phyloP scores from a whole-genome alignment of 2,113 vertebrate species.

The Vulpes ferrilata region DNA sequence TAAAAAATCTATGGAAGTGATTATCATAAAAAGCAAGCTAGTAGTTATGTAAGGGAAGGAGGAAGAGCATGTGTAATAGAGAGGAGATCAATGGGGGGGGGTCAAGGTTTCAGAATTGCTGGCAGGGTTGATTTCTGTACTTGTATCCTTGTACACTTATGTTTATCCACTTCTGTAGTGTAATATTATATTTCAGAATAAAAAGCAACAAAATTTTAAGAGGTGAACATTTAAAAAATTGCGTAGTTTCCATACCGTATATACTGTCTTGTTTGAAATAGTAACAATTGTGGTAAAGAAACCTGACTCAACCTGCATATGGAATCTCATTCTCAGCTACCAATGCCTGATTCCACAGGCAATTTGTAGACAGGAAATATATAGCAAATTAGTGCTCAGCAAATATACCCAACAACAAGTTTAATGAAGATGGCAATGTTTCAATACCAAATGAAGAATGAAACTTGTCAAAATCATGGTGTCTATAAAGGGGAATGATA shows the following conservation, averaged over 20 bases:
- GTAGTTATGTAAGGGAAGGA: background rate
- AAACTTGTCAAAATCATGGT: slow-evolving; percentile 31
- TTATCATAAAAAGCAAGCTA: background rate
- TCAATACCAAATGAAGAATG: slow-evolving; percentile 54
- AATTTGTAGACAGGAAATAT: slow-evolving; percentile 76
- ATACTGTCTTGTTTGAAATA: slow-evolving; percentile 36
- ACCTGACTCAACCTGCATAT: slow-evolving; percentile 62
- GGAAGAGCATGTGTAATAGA: background rate
- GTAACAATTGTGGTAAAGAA: background rate
- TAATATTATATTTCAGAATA: slow-evolving; percentile 14
- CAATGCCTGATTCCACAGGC: slow-evolving; percentile 46
- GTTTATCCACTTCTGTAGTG: background rate
- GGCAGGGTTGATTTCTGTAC: background rate
- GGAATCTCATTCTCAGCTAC: slow-evolving; percentile 50
- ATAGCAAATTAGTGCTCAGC: slow-evolving; percentile 69
- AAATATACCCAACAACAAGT: slow-evolving; percentile 47
- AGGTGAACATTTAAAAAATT: background rate
- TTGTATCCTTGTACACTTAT: background rate
- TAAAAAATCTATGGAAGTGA: background rate
- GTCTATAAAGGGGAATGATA: slow-evolving; percentile 40
- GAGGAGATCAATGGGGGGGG: background rate
- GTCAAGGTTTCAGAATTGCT: background rate
- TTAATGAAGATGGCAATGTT: slow-evolving; percentile 69
- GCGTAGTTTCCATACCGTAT: background rate
- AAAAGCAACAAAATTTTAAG: background rate